Evolutionary conservation across 2,113 vertebrate genomes (phyloP).

Genomic region (Hyperopisus bebe): DNA sequence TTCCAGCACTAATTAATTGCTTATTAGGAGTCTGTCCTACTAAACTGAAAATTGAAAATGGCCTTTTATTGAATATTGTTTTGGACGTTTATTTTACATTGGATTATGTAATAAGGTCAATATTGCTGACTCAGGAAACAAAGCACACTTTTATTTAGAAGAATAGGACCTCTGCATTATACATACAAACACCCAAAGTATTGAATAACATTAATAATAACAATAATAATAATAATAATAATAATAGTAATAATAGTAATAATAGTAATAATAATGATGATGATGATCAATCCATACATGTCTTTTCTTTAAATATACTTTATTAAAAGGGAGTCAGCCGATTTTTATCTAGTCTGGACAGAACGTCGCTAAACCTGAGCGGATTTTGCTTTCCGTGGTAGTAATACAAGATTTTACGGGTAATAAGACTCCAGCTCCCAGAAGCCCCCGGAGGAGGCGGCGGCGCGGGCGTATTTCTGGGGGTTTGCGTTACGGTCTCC

Average conservation of each 20-base stretch:
- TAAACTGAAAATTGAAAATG: not conserved
- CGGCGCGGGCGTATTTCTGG: not conserved
- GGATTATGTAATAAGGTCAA: not conserved
- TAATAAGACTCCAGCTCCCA: conserved; percentile 16
- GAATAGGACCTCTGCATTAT: not conserved
- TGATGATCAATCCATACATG: not conserved
- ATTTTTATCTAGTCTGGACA: not conserved
- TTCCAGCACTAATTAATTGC: not conserved
- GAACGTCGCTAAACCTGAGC: not conserved
- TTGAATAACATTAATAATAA: not conserved
- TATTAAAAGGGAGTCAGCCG: not conserved
- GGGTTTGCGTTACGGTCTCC: not conserved
- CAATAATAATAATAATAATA: not conserved
- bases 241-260: not conserved
- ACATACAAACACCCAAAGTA: not conserved
- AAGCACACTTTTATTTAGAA: not conserved
- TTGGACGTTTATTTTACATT: not conserved
- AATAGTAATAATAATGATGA: not conserved
- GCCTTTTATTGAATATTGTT: not conserved
- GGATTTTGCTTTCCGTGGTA: not conserved
- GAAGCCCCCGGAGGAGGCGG: conserved; percentile 2
- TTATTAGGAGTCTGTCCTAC: not conserved
- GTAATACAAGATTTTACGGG: not conserved
- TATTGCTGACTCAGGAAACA: not conserved
- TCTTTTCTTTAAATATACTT: not conserved